Base-by-base conservation (phyloP, 2,797 vertebrate species). In the Pangasius macronema region DNA sequence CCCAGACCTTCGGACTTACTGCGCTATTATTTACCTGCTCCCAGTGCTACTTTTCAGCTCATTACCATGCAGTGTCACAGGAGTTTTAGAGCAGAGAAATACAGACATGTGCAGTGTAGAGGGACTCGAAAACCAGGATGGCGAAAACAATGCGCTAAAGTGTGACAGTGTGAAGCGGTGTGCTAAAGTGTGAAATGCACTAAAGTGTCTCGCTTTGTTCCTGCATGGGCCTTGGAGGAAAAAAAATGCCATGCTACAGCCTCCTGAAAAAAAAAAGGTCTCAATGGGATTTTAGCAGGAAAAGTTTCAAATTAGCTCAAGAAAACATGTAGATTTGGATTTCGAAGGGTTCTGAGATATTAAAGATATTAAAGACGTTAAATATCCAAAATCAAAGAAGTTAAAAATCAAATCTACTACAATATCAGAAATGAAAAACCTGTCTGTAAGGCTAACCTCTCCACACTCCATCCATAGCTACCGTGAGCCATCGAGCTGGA, bases 401-500 rank as follows among this genome's bases (percentile, higher is more conserved):
- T 27, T 0, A 1, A 49, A 75, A 49, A 73, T 11, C 11, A 22
- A 72, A 22, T 11, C 13, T 27, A 7, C 20, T 4, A 24, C 39
- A 20, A 73, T 27, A 24, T 24, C 27, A 76, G 51, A 76, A n/a
- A 24, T 27, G 4, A n/a, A 70, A 70, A 36, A 1, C 39, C 9
- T 1, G 13, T 49, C 11, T 8, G 18, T 57, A 59, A 80, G 27
- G 11, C 55, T 59, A 24, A 59, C 10, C 11, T 39, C 55, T 16
- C 11, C 22, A 7, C 79, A 55, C 1, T 42, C 5, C 22, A 5
- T 61, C 55, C 53, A 14, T 11, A 96, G 96, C 2, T 89, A 95
- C 86, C 87, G 27, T 1, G 0, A 89, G 5, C 0, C 92, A 22
- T 11, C 85, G 27, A 95, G 88, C 87, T 96, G 96, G 96, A 68